These are phyloP conservation scores for Rhizoglyphus robini DNA, from an alignment of 1,140 invertebrate genomes.

Conservation along the genomic window DNA sequence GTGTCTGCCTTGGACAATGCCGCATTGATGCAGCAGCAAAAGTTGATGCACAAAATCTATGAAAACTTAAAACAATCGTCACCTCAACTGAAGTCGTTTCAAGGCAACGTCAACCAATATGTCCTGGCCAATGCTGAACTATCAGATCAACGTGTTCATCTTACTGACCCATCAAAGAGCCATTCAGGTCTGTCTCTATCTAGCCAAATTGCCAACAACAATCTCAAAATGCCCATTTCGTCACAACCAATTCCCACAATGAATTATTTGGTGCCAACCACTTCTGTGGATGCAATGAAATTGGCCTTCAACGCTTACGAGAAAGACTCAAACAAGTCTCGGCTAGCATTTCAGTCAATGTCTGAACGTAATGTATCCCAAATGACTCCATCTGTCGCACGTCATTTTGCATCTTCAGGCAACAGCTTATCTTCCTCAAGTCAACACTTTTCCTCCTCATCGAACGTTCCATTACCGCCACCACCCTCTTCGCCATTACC, in stretches of 20 bases:
- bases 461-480: neutral
- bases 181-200: no score
- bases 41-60: neutral
- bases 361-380: no score
- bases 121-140: neutral
- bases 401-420: no score
- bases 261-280: neutral
- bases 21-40: neutral
- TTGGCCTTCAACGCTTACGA: no score
- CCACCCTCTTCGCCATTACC: neutral
- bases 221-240: no score
- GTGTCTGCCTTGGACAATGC: neutral
- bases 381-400: neutral
- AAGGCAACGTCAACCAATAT: no score
- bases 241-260: no score
- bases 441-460: neutral
- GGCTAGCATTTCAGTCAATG: no score
- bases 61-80: neutral
- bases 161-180: neutral
- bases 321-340: no score
- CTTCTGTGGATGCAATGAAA: no score
- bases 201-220: no score
- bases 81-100: no score
- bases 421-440: neutral
- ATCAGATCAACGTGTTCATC: neutral